A percentile compares a stretch with the other conserved stretches of the same genome.
Evolutionary conservation across 2,113 vertebrate species (phyloP).

Genomic region (Urocitellus parryii): DNA sequence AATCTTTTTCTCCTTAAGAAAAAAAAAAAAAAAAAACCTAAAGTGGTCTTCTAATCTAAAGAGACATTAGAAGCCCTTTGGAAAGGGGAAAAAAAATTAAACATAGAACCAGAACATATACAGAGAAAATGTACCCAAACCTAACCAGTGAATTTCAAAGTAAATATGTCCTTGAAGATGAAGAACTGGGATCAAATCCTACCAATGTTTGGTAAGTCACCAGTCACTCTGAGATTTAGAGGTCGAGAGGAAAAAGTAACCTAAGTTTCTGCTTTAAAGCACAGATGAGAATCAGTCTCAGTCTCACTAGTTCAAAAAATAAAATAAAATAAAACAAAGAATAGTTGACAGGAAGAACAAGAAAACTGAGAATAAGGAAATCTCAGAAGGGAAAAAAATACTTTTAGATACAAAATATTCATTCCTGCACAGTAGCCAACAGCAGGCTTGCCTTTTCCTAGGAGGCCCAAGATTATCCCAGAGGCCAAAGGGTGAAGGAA

Average conservation of each 20-base stretch:
- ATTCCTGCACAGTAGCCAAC: background rate
- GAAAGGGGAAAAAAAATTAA: slow-evolving; percentile 71
- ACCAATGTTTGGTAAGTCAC: background rate
- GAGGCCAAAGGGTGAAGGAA: background rate
- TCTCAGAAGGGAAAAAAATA: background rate
- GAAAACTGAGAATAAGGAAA: slow-evolving; percentile 60
- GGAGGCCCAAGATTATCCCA: background rate
- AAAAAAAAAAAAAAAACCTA: slow-evolving; percentile 70
- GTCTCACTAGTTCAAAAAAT: background rate
- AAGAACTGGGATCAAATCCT: background rate
- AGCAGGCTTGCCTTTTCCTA: slow-evolving; percentile 31
- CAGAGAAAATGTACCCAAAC: slow-evolving; percentile 62
- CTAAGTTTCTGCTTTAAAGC: slow-evolving; percentile 32
- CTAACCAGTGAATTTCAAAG: slow-evolving; percentile 60
- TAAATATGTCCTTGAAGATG: slow-evolving; percentile 28
- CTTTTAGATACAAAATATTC: slow-evolving; percentile 9
- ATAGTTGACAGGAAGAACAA: slow-evolving; percentile 50
- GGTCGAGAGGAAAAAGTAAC: background rate
- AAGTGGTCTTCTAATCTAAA: slow-evolving; percentile 80
- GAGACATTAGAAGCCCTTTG: slow-evolving; percentile 74
- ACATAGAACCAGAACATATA: slow-evolving; percentile 46
- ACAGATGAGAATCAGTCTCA: slow-evolving; percentile 20
- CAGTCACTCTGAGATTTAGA: slow-evolving; percentile 27
- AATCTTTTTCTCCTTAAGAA: slow-evolving; percentile 54
- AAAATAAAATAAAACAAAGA: background rate